Base-by-base conservation (phyloP, 1,140 invertebrate genomes). In the Caenorhabditis latens region DNA sequence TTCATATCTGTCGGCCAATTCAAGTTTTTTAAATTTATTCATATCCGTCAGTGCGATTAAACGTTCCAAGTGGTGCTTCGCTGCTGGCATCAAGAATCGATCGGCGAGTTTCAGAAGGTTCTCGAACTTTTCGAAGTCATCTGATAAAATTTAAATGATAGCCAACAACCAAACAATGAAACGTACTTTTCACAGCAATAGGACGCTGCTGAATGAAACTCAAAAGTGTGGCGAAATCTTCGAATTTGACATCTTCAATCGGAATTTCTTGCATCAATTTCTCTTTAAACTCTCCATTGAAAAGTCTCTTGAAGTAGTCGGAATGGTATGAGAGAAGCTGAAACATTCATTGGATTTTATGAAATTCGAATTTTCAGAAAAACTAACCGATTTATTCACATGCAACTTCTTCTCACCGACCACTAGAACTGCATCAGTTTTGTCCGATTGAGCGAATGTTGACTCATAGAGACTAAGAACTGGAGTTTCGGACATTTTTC, bases 101-200 rank as follows among this genome's bases (percentile, higher is more conserved):
- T 58, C 55, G n/a, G 55, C 55, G 19, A 58, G 55, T 58, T 58
- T n/a, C 55, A 58, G 55, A 58, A 58, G 55, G 6, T 58, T 58
- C n/a, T 19, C 55, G 19, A 32, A 32, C 32, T 32, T 32, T 32
- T 32, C 32, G 1, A 32, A 32, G 32, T 32, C 32, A 32, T 32
- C 32, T 32, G 32, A 32, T 32, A 32, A 32, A 32, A 32, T 32
- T 32, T 2, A 0, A 32, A 32, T 32, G 2, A 32, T 32, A 2
- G 2, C 32, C 32, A 32, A 32, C 32, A 32, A 32, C 32, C 32
- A 32, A 32, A 32, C 32, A 32, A 32, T 32, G 1, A 2, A 32
- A 32, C 32, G 1, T 32, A 32, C 32, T 32, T 32, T 32, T 32
- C 32, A 32, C 2, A 0, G 32, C 32, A 32, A 32, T 32, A 32